Conservation (phyloP, 2,113 vertebrate species). For the Puma concolor region DNA sequence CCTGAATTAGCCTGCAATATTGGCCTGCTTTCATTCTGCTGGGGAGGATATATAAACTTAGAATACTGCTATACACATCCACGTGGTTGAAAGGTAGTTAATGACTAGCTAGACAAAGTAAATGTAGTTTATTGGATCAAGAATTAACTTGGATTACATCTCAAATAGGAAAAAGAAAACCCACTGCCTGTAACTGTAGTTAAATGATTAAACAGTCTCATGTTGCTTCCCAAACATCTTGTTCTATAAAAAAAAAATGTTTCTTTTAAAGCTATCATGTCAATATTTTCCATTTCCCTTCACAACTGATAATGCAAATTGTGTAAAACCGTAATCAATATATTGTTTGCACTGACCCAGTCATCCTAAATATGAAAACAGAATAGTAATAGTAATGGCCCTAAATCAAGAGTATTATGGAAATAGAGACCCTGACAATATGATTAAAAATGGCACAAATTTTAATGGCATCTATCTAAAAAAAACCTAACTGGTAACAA, state of each 20-base stretch:
- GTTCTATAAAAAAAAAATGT: background rate
- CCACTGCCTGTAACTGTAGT: background rate
- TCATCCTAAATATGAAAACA: background rate
- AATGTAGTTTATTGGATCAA: background rate
- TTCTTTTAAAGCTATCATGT: slow-evolving; percentile 32
- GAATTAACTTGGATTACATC: slow-evolving; percentile 39
- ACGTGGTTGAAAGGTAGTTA: background rate
- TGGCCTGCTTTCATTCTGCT: background rate
- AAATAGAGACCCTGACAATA: background rate
- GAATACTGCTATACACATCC: background rate
- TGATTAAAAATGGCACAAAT: background rate
- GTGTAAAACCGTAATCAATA: background rate
- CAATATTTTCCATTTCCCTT: slow-evolving; percentile 15
- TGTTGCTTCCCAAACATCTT: slow-evolving; percentile 17
- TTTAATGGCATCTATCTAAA: background rate
- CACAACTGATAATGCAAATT: slow-evolving; percentile 50
- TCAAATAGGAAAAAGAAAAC: slow-evolving; percentile 32
- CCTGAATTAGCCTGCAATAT: background rate
- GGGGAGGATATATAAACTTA: background rate
- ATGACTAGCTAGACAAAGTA: background rate
- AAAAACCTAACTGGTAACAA: background rate
- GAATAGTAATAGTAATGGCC: background rate
- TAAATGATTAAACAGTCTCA: slow-evolving; percentile 1
- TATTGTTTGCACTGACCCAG: background rate
- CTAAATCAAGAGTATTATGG: background rate